A percentile compares a stretch with the other conserved stretches of the same genome.
These are phyloP conservation scores for Agelaius tricolor DNA, from an alignment of 2,113 vertebrate genomes.

Conservation along the genomic window DNA sequence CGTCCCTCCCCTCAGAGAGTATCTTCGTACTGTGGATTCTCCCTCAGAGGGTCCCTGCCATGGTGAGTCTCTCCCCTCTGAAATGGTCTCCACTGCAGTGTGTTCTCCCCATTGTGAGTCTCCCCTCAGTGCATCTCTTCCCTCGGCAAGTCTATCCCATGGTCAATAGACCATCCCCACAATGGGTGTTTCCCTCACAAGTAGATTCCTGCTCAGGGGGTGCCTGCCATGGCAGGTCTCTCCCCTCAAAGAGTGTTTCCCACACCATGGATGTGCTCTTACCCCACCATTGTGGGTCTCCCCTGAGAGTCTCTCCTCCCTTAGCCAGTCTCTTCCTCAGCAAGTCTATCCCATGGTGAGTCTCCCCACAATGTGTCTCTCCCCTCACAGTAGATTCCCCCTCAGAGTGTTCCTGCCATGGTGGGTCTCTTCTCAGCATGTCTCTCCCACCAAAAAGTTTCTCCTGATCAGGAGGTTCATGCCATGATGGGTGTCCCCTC, in stretches of 20 bases:
- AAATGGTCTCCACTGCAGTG: neutral
- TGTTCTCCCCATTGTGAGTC: neutral
- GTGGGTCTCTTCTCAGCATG: neutral
- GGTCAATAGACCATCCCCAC: neutral
- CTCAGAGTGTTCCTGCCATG: fast-evolving
- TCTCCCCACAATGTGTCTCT: fast-evolving
- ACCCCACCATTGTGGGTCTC: too few relatives aligned
- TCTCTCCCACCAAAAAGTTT: neutral
- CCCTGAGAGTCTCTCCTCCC: neutral
- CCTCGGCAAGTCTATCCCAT: neutral
- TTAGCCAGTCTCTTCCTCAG: neutral
- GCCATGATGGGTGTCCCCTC: neutral
- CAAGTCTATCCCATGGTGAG: neutral
- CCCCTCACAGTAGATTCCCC: neutral
- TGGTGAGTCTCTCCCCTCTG: fast-evolving
- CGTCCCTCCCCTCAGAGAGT: neutral
- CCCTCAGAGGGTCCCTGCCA: neutral
- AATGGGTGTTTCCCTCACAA: neutral
- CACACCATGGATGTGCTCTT: neutral
- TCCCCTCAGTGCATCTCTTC: neutral
- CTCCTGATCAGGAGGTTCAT: neutral
- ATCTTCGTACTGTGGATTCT: neutral
- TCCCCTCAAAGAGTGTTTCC: neutral
- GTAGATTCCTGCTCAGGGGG: neutral
- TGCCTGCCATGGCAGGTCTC: fast-evolving